phyloP scores from a whole-genome alignment of 30 jellyfish, hydroid and myxozoan species.

The Sanderia malayensis region DNA sequence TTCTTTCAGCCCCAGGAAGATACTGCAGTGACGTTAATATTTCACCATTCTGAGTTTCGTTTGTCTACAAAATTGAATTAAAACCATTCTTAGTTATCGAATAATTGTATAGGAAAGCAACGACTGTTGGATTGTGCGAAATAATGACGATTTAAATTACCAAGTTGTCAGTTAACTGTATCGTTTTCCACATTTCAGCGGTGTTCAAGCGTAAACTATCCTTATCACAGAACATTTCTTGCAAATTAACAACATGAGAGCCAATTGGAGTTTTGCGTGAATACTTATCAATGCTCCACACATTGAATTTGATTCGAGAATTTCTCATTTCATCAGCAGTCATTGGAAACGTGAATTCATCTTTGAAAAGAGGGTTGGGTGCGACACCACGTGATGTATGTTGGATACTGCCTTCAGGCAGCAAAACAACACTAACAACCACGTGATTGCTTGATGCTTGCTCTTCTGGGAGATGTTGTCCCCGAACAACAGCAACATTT shows the following conservation, averaged over 20 bases:
- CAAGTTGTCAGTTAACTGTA: conserved; percentile 22
- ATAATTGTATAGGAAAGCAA: neutral
- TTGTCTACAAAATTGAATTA: conserved; percentile 22
- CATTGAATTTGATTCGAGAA: conserved; percentile 58
- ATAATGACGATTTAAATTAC: neutral
- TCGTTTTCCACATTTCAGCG: conserved; percentile 31
- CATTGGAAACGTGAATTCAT: conserved; percentile 49
- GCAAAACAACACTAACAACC: conserved; percentile 38
- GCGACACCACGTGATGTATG: conserved; percentile 48
- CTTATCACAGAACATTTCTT: conserved; percentile 20
- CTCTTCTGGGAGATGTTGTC: neutral
- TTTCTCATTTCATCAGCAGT: conserved; percentile 15
- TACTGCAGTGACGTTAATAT: conserved; percentile 63
- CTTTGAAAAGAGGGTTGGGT: conserved; percentile 77
- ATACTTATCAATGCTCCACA: conserved; percentile 78
- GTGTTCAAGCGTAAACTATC: neutral
- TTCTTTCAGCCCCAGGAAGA: conserved; percentile 83
- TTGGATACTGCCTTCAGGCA: conserved; percentile 43
- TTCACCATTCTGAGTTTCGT: conserved; percentile 60
- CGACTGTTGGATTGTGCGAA: neutral
- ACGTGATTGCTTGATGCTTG: conserved; percentile 17
- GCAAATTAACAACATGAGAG: conserved; percentile 48
- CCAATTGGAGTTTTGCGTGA: conserved; percentile 80
- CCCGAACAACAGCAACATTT: conserved; percentile 33
- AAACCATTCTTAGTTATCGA: no score